Conservation (phyloP, 1,140 invertebrate species). For the Panulirus ornatus region DNA sequence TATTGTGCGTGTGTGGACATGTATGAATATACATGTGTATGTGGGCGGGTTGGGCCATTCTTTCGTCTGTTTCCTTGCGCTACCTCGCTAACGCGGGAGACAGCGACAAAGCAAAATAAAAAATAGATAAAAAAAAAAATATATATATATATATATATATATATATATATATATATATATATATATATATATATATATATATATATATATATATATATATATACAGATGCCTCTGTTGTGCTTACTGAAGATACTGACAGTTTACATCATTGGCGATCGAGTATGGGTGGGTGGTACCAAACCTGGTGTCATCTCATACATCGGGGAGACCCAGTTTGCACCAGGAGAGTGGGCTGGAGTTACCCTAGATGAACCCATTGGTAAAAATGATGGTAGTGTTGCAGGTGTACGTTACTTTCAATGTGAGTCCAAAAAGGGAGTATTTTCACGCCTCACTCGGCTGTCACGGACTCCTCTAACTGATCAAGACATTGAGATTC, state of each 20-base stretch:
- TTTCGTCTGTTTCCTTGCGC: too few relatives aligned
- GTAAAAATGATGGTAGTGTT: constrained; percentile 98
- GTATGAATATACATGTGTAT: too few relatives aligned
- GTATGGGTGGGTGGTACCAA: constrained; percentile 98
- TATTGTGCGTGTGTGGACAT: too few relatives aligned
- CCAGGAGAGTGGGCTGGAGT: constrained; percentile 98
- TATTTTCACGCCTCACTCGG: constrained; percentile 94
- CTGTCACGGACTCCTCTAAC: constrained; percentile 81
- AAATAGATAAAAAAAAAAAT: too few relatives aligned
- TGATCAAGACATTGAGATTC: constrained; percentile 72
- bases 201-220: too few relatives aligned
- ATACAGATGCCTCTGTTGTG: constrained; percentile 79
- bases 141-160: too few relatives aligned
- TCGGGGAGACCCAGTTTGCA: constrained; percentile 98
- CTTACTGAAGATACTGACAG: constrained; percentile 94
- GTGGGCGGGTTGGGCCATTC: too few relatives aligned
- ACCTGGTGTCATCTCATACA: constrained; percentile 95
- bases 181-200: too few relatives aligned
- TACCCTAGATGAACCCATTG: constrained; percentile 94
- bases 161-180: too few relatives aligned
- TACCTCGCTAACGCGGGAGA: too few relatives aligned
- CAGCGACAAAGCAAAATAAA: too few relatives aligned
- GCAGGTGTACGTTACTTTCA: constrained; percentile 95
- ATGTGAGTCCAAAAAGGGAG: constrained; percentile 94
- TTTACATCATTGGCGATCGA: constrained; percentile 95